phyloP scores from a whole-genome alignment of 2,888 invertebrate species.

The Melipona beecheii region DNA sequence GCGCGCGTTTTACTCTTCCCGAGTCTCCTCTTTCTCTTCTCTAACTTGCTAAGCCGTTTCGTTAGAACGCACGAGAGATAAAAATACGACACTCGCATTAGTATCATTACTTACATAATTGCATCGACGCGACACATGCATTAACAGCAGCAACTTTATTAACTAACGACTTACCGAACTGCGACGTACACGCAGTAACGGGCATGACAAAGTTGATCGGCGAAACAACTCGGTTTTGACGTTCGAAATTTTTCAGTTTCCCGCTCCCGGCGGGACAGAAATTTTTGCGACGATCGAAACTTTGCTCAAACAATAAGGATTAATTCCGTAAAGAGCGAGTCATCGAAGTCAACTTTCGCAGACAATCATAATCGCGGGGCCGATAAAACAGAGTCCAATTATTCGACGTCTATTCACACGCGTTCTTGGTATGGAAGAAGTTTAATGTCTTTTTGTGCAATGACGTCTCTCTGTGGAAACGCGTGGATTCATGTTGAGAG shows the following conservation, averaged over 20 bases:
- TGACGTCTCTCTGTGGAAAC: not conserved
- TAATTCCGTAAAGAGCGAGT: not conserved
- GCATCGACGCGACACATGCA: no score
- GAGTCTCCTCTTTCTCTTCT: no score
- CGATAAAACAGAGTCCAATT: conserved; percentile 8
- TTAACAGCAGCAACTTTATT: no score
- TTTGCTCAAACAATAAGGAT: not conserved
- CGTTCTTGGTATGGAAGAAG: conserved; percentile 1
- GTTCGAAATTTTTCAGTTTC: not conserved
- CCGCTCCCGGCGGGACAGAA: not conserved
- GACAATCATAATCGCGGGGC: conserved; percentile 5
- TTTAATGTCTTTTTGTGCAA: not conserved
- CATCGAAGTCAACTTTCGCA: not conserved
- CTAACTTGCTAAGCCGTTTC: no score
- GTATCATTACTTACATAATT: no score
- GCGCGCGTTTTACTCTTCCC: no score
- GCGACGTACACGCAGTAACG: not conserved
- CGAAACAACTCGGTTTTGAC: not conserved
- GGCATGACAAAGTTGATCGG: not conserved
- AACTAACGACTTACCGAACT: accelerated
- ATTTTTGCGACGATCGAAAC: not conserved
- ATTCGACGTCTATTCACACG: conserved; percentile 8
- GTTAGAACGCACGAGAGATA: no score
- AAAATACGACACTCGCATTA: no score
- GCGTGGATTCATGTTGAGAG: no score